Evolutionary conservation across 2,113 vertebrate species (phyloP), one percentile per base, ranked within the genome.

Genomic region (Rhombomys opimus): DNA sequence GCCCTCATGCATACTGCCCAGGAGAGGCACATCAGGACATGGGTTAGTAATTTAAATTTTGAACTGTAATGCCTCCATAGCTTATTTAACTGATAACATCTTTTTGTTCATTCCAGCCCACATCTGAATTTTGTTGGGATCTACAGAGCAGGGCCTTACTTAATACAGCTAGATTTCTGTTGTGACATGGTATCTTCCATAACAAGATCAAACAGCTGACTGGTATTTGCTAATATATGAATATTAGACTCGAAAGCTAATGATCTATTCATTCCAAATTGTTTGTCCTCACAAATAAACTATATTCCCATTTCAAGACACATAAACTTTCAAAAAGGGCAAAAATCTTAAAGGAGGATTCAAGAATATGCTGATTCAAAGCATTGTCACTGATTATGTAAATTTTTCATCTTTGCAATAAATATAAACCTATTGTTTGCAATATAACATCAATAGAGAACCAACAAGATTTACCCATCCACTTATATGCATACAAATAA

Each of bases 231-330:
- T 85, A 95, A 89, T 85, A 25, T 38, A 85, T 13, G 46, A 30
- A 25, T 65, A 61, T 86, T 93, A 82, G 20, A 78, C 93, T 92
- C 87, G 52, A 85, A 94, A 90, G 14, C 20, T 90, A 90, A 94
- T 22, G 90, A 20, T 84, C 86, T 30, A 65, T 4, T 91, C 68
- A 91, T 10, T 84, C 78, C 89, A 87, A 96, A 84, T 68, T 82
- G 17, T 54, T 46, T 95, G 22, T 93, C n/a, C 25, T 95, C 46
- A 91, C 18, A 87, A 76, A 89, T 35, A 97, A 91, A 6, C 23
- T 18, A 92, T 11, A 85, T 20, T 90, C 32, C 41, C 70, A 86
- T 67, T 87, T 93, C 15, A 91, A 90, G 72, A 81, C 32, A 59
- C 32, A 85, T 12, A 92, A 30, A 22, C 63, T 93, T 94, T 94